Evolutionary conservation across 2,888 invertebrate species (phyloP).

Genomic region (Limnephilus rhombicus): DNA sequence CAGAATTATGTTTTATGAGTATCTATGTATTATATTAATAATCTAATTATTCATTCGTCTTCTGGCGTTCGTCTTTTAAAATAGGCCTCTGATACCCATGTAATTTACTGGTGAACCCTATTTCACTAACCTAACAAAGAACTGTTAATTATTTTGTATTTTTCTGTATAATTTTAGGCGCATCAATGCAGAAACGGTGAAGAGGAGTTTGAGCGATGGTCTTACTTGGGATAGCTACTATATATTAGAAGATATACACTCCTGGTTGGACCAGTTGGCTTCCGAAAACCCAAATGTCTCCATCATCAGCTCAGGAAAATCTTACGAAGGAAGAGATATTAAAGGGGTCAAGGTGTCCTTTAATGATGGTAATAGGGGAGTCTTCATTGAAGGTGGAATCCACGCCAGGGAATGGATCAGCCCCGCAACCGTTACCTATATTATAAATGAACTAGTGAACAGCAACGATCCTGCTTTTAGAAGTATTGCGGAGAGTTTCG

Average conservation of each 20-base stretch:
- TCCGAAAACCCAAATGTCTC: conserved; percentile 75
- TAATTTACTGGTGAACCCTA: no score
- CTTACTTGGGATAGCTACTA: conserved; percentile 81
- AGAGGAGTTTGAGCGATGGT: conserved; percentile 51
- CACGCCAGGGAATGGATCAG: conserved; percentile 86
- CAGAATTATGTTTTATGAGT: no score
- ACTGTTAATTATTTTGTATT: background rate
- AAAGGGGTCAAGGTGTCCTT: conserved; percentile 77
- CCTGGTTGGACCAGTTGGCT: conserved; percentile 78
- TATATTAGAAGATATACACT: conserved; percentile 78
- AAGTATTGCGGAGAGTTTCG: conserved; percentile 80
- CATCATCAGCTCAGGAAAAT: conserved; percentile 77
- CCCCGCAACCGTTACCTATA: conserved; percentile 83
- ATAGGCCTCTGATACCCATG: background rate
- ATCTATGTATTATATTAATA: no score
- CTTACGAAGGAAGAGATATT: conserved; percentile 79
- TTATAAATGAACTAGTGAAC: conserved; percentile 83
- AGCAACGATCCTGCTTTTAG: conserved; percentile 77
- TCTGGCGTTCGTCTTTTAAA: no score
- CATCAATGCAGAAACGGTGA: conserved; percentile 24
- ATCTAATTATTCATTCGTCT: no score
- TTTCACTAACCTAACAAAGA: no score
- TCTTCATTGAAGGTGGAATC: conserved; percentile 82
- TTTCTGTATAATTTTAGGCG: conserved; percentile 5
- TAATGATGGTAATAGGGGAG: conserved; percentile 75